Base-by-base conservation (phyloP, 2,888 invertebrate genomes). In the Automeris io region DNA sequence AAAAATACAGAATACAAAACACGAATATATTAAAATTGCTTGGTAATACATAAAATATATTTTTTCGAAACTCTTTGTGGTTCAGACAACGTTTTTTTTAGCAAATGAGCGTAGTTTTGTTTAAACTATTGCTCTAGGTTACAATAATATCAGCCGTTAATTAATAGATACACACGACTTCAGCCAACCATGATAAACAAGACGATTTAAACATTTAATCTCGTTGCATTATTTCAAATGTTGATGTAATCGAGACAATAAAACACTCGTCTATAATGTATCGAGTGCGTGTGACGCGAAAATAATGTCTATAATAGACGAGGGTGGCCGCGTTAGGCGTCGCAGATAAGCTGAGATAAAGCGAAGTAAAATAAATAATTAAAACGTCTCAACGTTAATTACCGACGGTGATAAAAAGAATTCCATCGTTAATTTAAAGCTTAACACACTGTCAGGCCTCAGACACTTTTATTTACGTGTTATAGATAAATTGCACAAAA, bases 141-240 rank as follows among this genome's bases (percentile, higher is more conserved):
- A n/a, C n/a, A n/a, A n/a, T n/a, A n/a, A n/a, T n/a, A n/a, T n/a
- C n/a, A n/a, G n/a, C n/a, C n/a, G n/a, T n/a, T n/a, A n/a, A n/a
- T n/a, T n/a, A n/a, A n/a, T n/a, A n/a, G n/a, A n/a, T n/a, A n/a
- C n/a, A n/a, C n/a, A n/a, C n/a, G n/a, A n/a, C n/a, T n/a, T n/a
- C n/a, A n/a, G n/a, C n/a, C n/a, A n/a, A n/a, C n/a, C n/a, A n/a
- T n/a, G n/a, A n/a, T 8, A 2, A 16, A 26, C 13, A 43, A 26
- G 16, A 8, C 8, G 13, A 13, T 25, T 12, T 11, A 52, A 51
- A 49, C 53, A 47, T 62, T 65, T 55, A 61, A 63, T 63, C 61
- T 53, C 52, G 54, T 59, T 57, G 61, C 57, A 49, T 57, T 57
- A 57, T 61, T 58, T 56, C 53, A 55, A 53, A 50, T 52, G 47